phyloP scores from a whole-genome alignment of 2,113 vertebrate species.

The Hemichromis elongatus region DNA sequence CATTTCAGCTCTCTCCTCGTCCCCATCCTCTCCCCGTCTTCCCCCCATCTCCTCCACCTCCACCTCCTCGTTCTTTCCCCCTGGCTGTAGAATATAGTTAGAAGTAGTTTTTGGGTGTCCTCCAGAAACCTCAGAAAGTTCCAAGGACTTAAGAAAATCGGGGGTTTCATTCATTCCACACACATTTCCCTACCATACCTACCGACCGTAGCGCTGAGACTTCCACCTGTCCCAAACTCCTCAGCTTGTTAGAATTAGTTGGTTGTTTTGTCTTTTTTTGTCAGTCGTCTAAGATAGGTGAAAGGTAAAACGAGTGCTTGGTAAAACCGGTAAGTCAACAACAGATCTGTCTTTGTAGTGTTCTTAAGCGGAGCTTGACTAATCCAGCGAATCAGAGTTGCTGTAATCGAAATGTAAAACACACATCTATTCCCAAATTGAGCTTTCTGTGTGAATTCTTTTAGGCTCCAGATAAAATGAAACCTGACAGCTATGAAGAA shows the following conservation, averaged over 20 bases:
- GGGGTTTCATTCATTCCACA: constrained; percentile 23
- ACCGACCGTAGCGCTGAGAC: neutral
- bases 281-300: neutral
- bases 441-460: neutral
- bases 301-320: neutral
- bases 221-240: neutral
- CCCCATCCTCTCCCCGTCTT: neutral
- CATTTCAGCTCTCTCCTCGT: neutral
- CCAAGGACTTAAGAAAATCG: constrained; percentile 8
- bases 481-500: neutral
- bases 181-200: neutral
- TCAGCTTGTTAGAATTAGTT: neutral
- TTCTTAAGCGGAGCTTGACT: constrained; percentile 23
- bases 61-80: neutral
- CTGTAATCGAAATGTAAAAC: neutral
- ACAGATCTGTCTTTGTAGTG: neutral
- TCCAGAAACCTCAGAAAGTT: constrained; percentile 35
- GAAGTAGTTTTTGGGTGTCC: constrained; percentile 37
- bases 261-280: neutral
- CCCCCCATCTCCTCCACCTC: neutral
- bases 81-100: constrained; percentile 41
- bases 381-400: neutral
- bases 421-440: neutral
- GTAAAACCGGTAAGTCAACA: constrained; percentile 20
- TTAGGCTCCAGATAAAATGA: neutral